Conservation (phyloP, 2,113 vertebrate species). For the Nibea albiflora region DNA sequence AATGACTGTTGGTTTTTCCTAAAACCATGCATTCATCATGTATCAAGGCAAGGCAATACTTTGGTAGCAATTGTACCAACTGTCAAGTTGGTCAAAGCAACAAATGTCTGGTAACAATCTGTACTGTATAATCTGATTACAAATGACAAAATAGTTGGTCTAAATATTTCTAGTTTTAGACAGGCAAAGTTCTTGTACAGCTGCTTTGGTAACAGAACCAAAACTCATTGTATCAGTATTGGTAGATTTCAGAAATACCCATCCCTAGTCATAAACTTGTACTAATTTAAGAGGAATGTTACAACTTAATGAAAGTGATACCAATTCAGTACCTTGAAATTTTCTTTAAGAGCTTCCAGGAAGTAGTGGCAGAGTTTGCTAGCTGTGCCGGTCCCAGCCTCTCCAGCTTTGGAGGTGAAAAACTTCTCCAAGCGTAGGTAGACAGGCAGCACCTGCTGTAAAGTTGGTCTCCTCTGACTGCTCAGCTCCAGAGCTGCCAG, state of each 20-base stretch:
- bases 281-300: not conserved
- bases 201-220: not conserved
- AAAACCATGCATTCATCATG: not conserved
- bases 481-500: constrained; percentile 94
- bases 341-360: constrained; percentile 97
- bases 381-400: constrained; percentile 91
- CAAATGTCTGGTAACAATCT: not conserved
- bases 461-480: constrained; percentile 93
- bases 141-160: not conserved
- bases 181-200: not conserved
- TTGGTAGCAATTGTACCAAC: not conserved
- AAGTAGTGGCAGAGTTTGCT: constrained; percentile 99
- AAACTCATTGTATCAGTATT: not conserved
- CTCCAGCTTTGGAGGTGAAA: constrained; percentile 98
- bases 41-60: not conserved
- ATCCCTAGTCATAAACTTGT: not conserved
- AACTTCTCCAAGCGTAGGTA: constrained; percentile 98
- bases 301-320: not conserved
- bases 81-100: not conserved
- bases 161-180: not conserved
- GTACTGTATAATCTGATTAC: not conserved
- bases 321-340: constrained; percentile 87
- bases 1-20: not conserved
- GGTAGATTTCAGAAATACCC: not conserved
- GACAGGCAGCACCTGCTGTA: constrained; percentile 96